phyloP scores from a whole-genome alignment of 2,888 invertebrate genomes.

The Polymixis flavicincta region DNA sequence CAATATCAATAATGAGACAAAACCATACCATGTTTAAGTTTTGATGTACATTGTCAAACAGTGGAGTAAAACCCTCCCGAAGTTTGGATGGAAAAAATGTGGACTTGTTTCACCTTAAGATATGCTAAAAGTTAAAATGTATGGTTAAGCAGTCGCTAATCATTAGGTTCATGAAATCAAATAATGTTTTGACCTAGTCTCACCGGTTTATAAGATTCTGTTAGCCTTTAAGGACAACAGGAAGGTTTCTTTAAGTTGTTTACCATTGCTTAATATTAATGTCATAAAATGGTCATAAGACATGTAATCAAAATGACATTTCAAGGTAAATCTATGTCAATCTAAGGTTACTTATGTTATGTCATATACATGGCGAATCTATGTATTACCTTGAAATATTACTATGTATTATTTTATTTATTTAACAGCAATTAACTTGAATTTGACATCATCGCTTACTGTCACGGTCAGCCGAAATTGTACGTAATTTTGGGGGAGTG shows the following conservation, averaged over 20 bases:
- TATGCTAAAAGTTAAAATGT: no score
- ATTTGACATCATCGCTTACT: background rate
- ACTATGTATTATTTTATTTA: slow-evolving; percentile 11
- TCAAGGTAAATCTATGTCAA: slow-evolving; percentile 29
- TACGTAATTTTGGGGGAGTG: slow-evolving; percentile 2
- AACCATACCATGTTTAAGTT: no score
- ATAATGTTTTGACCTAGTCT: background rate
- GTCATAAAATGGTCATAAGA: background rate
- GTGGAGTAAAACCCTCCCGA: no score
- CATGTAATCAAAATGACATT: slow-evolving; percentile 5
- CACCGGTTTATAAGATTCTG: no score
- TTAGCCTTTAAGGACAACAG: slow-evolving; percentile 4
- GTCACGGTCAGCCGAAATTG: background rate
- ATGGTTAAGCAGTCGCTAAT: no score
- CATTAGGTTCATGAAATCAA: background rate
- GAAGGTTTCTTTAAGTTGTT: background rate
- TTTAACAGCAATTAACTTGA: background rate
- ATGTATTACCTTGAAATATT: slow-evolving; percentile 22
- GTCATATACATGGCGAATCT: slow-evolving; percentile 26
- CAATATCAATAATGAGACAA: no score
- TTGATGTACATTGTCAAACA: no score
- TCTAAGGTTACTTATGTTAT: slow-evolving; percentile 17
- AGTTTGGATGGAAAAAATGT: no score
- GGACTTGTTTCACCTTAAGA: no score
- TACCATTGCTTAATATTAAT: background rate